Percentiles rank a stretch among this genome's conserved stretches.
Evolutionary conservation across 2,113 vertebrate species (phyloP).

Genomic region (Pelmatolapia mariae): DNA sequence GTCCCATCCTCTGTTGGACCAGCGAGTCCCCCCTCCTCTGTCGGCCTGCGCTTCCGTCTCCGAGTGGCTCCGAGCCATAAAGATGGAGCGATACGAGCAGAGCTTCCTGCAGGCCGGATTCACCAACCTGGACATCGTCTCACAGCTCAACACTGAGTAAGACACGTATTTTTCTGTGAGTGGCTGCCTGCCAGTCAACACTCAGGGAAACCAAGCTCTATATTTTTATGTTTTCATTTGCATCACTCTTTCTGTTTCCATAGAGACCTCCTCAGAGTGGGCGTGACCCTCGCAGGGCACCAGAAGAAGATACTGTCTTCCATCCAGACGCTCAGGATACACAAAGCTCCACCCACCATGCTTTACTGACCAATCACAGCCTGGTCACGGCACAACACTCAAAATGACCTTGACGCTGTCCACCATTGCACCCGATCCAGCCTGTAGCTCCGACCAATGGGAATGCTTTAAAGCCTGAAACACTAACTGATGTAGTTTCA

Average conservation of each 20-base stretch:
- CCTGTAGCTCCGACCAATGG: neutral
- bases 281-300: constrained; percentile 92
- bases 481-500: neutral
- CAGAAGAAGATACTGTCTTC: constrained; percentile 97
- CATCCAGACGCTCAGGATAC: constrained; percentile 87
- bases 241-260: constrained; percentile 12
- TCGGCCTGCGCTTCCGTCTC: constrained; percentile 55
- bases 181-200: neutral
- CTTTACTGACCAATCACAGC: constrained; percentile 58
- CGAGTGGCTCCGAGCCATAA: constrained; percentile 68
- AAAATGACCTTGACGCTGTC: neutral
- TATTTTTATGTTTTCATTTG: fast-evolving
- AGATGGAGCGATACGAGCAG: constrained; percentile 72
- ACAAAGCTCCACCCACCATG: constrained; percentile 72
- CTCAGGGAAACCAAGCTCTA: fast-evolving
- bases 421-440: neutral
- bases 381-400: neutral
- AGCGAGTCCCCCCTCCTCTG: constrained; percentile 41
- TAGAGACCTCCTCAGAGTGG: constrained; percentile 96
- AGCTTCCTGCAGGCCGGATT: constrained; percentile 66
- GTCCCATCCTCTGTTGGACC: constrained; percentile 59
- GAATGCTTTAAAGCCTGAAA: neutral
- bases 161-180: neutral
- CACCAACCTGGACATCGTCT: constrained; percentile 57
- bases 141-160: constrained; percentile 65